Percentiles rank a stretch among this genome's conserved stretches.
These are phyloP conservation scores for Priocnemis perturbator DNA, from an alignment of 2,888 invertebrate species.

Conservation along the genomic window DNA sequence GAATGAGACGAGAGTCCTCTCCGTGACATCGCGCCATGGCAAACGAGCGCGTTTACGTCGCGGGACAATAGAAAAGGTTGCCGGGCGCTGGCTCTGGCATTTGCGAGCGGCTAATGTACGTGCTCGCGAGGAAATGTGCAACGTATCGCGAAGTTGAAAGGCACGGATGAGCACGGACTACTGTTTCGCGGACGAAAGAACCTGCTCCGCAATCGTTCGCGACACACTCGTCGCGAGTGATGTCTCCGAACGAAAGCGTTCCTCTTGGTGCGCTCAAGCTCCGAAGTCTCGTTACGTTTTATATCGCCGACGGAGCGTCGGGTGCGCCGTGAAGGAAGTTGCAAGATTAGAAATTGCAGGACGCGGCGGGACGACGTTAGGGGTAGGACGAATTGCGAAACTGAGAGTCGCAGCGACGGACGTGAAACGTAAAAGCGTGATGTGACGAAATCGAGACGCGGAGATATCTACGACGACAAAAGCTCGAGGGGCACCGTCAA, in stretches of 20 bases:
- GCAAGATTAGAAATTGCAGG: not conserved
- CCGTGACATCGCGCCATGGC: not conserved
- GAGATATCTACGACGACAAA: not conserved
- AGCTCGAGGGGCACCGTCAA: not conserved
- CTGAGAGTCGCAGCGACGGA: not conserved
- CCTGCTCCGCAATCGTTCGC: not conserved
- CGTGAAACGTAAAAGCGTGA: too few relatives aligned
- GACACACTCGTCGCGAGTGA: not conserved
- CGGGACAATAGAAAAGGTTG: slow-evolving; percentile 60
- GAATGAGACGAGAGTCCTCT: too few relatives aligned
- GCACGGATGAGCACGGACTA: slow-evolving; percentile 40
- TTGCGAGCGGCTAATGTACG: slow-evolving; percentile 57
- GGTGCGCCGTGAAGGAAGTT: too few relatives aligned
- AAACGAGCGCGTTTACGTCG: slow-evolving; percentile 15
- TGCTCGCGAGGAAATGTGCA: slow-evolving; percentile 53
- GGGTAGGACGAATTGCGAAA: not conserved
- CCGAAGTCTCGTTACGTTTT: too few relatives aligned
- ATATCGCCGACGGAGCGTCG: too few relatives aligned
- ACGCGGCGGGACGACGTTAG: not conserved
- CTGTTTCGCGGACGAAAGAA: too few relatives aligned
- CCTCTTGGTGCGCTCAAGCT: not conserved
- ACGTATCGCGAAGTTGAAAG: slow-evolving; percentile 49
- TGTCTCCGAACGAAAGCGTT: not conserved
- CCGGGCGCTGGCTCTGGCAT: slow-evolving; percentile 44
- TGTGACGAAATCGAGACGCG: not conserved